phyloP scores from a whole-genome alignment of 2,113 vertebrate genomes.

The Bucco capensis region DNA sequence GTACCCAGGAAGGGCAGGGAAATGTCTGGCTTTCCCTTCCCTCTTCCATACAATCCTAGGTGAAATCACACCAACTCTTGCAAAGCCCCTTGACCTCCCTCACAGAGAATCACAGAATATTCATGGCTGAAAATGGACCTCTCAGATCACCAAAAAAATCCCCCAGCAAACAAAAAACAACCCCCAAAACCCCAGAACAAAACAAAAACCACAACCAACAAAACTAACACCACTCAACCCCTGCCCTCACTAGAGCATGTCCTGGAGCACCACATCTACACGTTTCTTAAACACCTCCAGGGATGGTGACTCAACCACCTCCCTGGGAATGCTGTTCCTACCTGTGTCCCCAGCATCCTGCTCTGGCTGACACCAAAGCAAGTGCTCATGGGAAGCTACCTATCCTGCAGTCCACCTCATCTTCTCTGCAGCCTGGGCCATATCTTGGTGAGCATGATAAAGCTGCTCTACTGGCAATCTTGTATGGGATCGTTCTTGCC shows the following conservation, averaged over 20 bases:
- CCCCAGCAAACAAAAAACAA: no score
- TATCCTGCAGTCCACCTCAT: not conserved
- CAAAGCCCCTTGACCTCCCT: not conserved
- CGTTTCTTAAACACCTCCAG: no score
- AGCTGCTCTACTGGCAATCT: constrained; percentile 23
- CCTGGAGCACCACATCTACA: no score
- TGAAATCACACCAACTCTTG: not conserved
- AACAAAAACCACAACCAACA: no score
- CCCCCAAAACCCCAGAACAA: no score
- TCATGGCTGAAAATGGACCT: no score
- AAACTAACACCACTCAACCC: no score
- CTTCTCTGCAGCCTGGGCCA: not conserved
- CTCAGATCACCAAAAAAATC: no score
- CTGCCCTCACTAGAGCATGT: no score
- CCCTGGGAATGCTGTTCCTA: no score
- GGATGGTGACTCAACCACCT: no score
- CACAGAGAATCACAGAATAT: no score
- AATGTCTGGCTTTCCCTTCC: not conserved
- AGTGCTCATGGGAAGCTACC: not conserved
- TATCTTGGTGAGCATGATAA: not conserved
- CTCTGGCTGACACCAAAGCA: not conserved
- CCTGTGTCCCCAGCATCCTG: not conserved
- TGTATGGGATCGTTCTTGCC: not conserved
- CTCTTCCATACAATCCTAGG: not conserved
- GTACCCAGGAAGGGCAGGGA: not conserved